Conservation (phyloP, 2,797 vertebrate genomes). For the Brachyrhaphis roseni region DNA sequence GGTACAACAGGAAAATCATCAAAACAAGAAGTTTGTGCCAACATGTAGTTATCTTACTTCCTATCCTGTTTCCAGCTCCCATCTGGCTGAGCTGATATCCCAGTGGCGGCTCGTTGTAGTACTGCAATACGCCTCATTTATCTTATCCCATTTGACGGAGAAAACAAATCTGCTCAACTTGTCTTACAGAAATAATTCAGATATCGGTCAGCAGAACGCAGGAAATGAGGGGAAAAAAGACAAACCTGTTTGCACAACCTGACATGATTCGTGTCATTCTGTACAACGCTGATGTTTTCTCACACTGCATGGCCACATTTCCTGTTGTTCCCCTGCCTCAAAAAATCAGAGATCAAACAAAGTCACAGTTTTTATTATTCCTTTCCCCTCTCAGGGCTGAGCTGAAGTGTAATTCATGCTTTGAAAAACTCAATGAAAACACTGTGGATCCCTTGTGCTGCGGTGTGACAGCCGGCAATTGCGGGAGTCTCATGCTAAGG, state of each 20-base stretch:
- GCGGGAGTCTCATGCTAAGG: conserved; percentile 55
- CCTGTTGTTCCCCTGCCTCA: conserved; percentile 44
- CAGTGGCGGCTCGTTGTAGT: conserved; percentile 16
- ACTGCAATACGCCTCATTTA: conserved; percentile 48
- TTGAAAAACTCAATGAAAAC: conserved; percentile 70
- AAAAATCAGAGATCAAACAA: conserved; percentile 56
- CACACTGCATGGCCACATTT: conserved; percentile 23
- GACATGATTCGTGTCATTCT: conserved; percentile 31
- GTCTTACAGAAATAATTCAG: conserved; percentile 46
- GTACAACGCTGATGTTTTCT: conserved; percentile 48
- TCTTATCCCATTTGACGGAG: conserved; percentile 44
- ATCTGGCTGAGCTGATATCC: conserved; percentile 74
- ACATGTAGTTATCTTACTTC: conserved; percentile 32
- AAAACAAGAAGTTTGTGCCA: conserved; percentile 30
- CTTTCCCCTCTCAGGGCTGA: conserved; percentile 53
- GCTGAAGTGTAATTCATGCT: conserved; percentile 60
- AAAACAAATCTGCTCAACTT: conserved; percentile 55
- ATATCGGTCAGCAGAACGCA: conserved; percentile 37
- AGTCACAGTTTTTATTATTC: conserved; percentile 56
- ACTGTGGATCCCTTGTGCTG: conserved; percentile 57
- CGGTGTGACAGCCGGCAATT: conserved; percentile 61
- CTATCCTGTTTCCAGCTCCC: conserved; percentile 58
- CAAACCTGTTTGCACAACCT: conserved; percentile 52
- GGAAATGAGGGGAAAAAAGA: conserved; percentile 45
- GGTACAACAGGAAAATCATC: conserved; percentile 42